Evolutionary conservation across 2,113 vertebrate species (phyloP), one percentile per base, ranked within the genome.

Genomic region (Nesoenas mayeri): DNA sequence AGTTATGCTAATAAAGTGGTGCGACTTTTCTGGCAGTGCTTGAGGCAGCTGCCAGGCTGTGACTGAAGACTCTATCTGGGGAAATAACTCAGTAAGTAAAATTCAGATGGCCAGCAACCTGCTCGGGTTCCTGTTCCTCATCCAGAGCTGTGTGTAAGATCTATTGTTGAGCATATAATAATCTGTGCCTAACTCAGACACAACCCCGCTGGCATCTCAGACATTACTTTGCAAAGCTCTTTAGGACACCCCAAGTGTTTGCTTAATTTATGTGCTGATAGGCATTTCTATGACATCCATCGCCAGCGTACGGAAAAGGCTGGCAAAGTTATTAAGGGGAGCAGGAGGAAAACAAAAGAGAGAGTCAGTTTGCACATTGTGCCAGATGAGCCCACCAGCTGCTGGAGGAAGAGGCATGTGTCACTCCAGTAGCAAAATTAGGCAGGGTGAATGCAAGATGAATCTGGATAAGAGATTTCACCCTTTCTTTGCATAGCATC

Each of bases 51-150:
- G 93, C 91, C 85, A 95, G 79, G 54, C 83, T 92, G 70, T 89
- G 66, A 93, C 88, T 91, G 91, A 97, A 94, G 82, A 96, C 79
- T 96, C 56, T 91, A 47, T 94, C 82, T 93, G 47, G 79, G 88
- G 92, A 97, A 97, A 97, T 97, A 97, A 96, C 81, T 95, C 86
- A 96, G 91, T 79, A 93, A 97, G 93, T 79, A 86, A 90, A 73
- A 92, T 80, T 97, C 95, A 97, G 95, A 90, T 87, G 91, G 88
- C 79, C 74, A 1, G 56, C 87, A 96, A 88, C 82, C 75, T 96
- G 75, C 77, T 95, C 9, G 8, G 11, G 48, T 20, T 84, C 95
- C 89, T 86, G n/a, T 84, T 89, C 58, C 58, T 84, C 47, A 62
- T 71, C 85, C 85, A 94, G 57, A 61, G 67, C 70, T 58, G 21